Evolutionary conservation across 2,797 vertebrate genomes (phyloP), one percentile per base, ranked within the genome.

Genomic region (Enteromius argenteus): DNA sequence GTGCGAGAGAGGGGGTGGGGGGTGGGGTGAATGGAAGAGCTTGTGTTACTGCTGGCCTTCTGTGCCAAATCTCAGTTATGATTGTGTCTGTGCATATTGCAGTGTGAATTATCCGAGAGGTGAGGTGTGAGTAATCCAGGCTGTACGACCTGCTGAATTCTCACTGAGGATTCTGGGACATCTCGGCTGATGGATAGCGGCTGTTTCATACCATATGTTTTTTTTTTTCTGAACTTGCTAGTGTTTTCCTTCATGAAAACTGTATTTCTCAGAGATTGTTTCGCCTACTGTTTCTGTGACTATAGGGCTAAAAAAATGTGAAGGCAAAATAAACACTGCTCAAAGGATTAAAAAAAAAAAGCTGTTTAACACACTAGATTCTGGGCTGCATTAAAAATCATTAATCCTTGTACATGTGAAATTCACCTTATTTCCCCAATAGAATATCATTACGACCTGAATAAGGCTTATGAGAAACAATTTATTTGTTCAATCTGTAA

Each of bases 21-120:
- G 15, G 2, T 5, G 15, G 2, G 32, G 42, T 49, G 60, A 73
- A 73, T 23, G 67, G 1, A 60, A 17, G 37, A 8, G 51, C 56
- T 23, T 37, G 51, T 84, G 27, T 60, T 76, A 62, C 51, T 44
- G 64, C 67, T n/a, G 49, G 60, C 39, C 19, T 62, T 71, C 79
- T 60, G 37, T 81, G 51, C 53, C 79, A 72, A 60, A 72, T 58
- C 79, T 69, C 62, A 69, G 74, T 21, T 66, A 23, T 71, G 82
- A 71, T 71, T 60, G 64, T 69, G 64, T 30, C 82, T 49, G 51
- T 46, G 74, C 66, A 79, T 78, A 84, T 68, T 56, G 64, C 49
- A 46, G 64, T 71, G 75, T 71, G 27, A 78, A 69, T 58, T 60
- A 77, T 60, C 39, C 4, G 21, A 68, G 60, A 42, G 37, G 46